A percentile compares a stretch with the other conserved stretches of the same genome.
Conservation (phyloP, 2,888 invertebrate genomes). For the Chaetoderma sp. region DNA sequence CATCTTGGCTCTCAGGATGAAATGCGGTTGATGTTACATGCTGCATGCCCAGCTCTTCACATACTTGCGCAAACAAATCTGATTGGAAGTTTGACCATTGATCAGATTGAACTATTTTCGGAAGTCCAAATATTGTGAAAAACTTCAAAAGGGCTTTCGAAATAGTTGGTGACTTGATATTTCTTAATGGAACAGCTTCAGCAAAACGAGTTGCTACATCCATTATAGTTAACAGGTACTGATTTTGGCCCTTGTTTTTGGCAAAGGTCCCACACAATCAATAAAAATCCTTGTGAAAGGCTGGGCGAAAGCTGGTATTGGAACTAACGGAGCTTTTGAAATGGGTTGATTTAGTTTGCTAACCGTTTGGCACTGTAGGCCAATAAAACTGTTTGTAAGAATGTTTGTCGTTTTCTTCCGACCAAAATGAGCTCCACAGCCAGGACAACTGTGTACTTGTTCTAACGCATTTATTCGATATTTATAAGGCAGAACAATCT, state of each 20-base stretch:
- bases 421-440: too few relatives aligned
- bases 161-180: background rate
- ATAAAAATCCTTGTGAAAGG: slow-evolving; percentile 10
- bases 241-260: slow-evolving; percentile 7
- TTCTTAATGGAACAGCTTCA: slow-evolving; percentile 18
- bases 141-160: background rate
- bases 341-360: too few relatives aligned
- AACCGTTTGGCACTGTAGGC: too few relatives aligned
- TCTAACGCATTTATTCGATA: too few relatives aligned
- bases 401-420: too few relatives aligned
- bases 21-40: slow-evolving; percentile 11
- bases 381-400: too few relatives aligned
- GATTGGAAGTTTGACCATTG: slow-evolving; percentile 17
- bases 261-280: slow-evolving; percentile 18
- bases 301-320: slow-evolving; percentile 16
- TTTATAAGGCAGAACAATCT: too few relatives aligned
- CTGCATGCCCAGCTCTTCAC: slow-evolving; percentile 10
- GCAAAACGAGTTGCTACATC: slow-evolving; percentile 12
- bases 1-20: too few relatives aligned
- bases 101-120: slow-evolving; percentile 17
- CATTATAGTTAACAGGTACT: slow-evolving; percentile 24
- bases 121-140: slow-evolving; percentile 14
- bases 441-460: too few relatives aligned
- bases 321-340: slow-evolving; percentile 11
- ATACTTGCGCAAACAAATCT: slow-evolving; percentile 10